These are phyloP conservation scores for Aporophyla nigra DNA, from an alignment of 2,888 invertebrate species.

Conservation along the genomic window DNA sequence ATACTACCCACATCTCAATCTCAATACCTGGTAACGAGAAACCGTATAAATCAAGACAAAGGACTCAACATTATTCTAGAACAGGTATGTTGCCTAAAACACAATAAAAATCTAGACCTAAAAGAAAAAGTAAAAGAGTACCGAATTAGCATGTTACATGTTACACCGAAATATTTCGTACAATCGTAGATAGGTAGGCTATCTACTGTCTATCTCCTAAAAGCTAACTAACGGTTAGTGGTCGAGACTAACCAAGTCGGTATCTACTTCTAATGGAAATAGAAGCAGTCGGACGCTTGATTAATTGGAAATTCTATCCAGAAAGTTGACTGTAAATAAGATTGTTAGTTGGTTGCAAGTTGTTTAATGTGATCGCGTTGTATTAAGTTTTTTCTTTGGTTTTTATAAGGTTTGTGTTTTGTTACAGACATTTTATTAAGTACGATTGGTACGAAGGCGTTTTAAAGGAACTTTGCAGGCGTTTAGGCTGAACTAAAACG, in stretches of 20 bases:
- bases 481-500: neutral
- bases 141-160: neutral
- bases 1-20: neutral
- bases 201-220: neutral
- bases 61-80: neutral
- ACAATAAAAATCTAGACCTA: neutral
- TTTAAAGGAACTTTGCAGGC: neutral
- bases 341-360: neutral
- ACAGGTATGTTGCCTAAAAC: neutral
- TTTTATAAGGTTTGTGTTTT: neutral
- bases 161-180: neutral
- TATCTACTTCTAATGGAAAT: constrained; percentile 35
- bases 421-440: neutral
- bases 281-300: constrained; percentile 26
- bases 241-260: neutral
- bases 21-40: constrained; percentile 12
- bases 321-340: constrained; percentile 2
- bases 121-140: neutral
- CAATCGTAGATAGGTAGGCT: no score
- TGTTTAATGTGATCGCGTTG: neutral
- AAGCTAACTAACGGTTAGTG: constrained; percentile 7
- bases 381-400: neutral
- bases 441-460: no score
- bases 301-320: constrained; percentile 33
- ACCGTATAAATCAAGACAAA: constrained; percentile 36